Evolutionary conservation across 2,888 invertebrate genomes (phyloP).

Genomic region (Sminthurides aquaticus): DNA sequence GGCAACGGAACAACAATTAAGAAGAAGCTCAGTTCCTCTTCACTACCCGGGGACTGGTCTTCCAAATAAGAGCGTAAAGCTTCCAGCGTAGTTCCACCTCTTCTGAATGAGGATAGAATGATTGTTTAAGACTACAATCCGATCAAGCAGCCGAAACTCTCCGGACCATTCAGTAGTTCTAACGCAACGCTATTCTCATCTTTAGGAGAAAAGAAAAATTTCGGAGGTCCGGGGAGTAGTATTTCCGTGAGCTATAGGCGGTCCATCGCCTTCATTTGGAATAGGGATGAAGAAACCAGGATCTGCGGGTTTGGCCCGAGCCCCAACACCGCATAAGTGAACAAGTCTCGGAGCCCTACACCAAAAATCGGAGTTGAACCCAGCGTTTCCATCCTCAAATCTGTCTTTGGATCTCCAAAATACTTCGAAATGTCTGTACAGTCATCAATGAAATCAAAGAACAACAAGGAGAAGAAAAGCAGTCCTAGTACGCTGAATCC

Average conservation of each 20-base stretch:
- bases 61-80: conserved; percentile 18
- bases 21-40: conserved; percentile 3
- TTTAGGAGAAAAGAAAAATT: neutral
- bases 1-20: conserved; percentile 20
- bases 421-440: too few species aligned
- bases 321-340: conserved; percentile 3
- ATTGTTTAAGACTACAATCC: conserved; percentile 4
- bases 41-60: neutral
- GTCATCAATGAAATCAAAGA: too few species aligned
- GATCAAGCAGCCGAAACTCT: conserved; percentile 18
- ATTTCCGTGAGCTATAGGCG: conserved; percentile 8
- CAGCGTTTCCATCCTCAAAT: conserved; percentile 40
- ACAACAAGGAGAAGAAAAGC: too few species aligned
- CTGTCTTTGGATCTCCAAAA: too few species aligned
- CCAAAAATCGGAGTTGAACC: conserved; percentile 35
- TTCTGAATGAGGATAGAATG: conserved; percentile 18
- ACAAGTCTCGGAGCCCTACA: conserved; percentile 15
- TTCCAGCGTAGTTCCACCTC: conserved; percentile 7
- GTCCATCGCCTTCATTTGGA: conserved; percentile 6
- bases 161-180: conserved; percentile 6
- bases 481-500: conserved; percentile 9
- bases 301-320: conserved; percentile 3
- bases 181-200: neutral
- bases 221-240: neutral
- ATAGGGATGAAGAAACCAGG: conserved; percentile 16